A percentile compares a stretch with the other conserved stretches of the same genome.
These are phyloP conservation scores for Dasyprocta punctata DNA, from an alignment of 2,113 vertebrate genomes.

Conservation along the genomic window DNA sequence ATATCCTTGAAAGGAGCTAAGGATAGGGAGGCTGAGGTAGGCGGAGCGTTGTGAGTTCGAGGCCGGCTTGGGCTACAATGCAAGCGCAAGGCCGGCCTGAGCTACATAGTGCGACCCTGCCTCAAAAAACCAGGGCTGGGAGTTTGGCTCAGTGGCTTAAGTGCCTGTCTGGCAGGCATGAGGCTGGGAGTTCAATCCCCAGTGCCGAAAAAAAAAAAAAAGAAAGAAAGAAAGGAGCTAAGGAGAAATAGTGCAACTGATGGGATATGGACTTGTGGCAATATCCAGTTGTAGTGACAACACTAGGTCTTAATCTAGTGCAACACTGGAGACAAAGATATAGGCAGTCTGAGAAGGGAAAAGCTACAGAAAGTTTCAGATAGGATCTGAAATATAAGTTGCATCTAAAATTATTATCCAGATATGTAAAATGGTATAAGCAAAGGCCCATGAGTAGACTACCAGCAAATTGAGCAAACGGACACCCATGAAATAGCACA, in stretches of 20 bases:
- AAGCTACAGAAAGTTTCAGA: neutral
- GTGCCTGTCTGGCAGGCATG: too few relatives aligned
- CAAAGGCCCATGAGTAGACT: neutral
- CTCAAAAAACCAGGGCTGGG: too few relatives aligned
- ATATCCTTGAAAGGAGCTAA: conserved; percentile 46
- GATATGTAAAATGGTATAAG: neutral
- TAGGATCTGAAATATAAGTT: neutral
- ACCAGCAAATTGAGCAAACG: neutral
- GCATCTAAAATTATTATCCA: neutral
- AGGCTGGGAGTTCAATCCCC: too few relatives aligned
- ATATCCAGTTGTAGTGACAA: neutral
- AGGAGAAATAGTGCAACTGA: neutral
- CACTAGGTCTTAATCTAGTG: neutral
- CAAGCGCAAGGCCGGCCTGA: too few relatives aligned
- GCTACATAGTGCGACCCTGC: too few relatives aligned
- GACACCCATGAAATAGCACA: neutral
- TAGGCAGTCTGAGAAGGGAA: neutral
- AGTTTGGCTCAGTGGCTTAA: too few relatives aligned
- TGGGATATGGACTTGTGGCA: neutral
- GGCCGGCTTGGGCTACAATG: too few relatives aligned
- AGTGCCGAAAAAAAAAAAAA: too few relatives aligned
- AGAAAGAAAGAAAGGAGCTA: conserved; percentile 46
- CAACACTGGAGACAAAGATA: neutral
- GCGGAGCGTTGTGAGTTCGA: too few relatives aligned
- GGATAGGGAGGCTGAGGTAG: too few relatives aligned